phyloP scores from a whole-genome alignment of 1,140 invertebrate species.

The Dryas iulia region DNA sequence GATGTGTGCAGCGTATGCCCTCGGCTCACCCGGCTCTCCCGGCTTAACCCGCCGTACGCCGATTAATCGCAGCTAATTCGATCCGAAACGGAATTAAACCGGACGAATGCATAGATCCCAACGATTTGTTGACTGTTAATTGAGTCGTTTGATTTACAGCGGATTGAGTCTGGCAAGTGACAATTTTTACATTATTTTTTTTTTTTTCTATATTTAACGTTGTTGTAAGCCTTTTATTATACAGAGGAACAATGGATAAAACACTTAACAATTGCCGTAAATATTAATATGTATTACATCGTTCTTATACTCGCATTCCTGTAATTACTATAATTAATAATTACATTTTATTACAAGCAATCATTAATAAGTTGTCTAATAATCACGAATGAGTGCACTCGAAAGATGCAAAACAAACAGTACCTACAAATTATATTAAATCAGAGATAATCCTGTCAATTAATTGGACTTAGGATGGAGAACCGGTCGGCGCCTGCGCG shows the following conservation, averaged over 20 bases:
- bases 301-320: no score
- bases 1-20: slow-evolving; percentile 77
- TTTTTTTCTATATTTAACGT: not conserved
- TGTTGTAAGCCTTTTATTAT: slow-evolving; percentile 15
- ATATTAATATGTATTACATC: no score
- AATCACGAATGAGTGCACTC: slow-evolving; percentile 30
- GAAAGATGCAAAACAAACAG: slow-evolving; percentile 68
- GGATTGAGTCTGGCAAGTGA: slow-evolving; percentile 2
- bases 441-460: slow-evolving; percentile 79
- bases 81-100: slow-evolving; percentile 76
- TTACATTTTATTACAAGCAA: not conserved
- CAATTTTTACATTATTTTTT: slow-evolving; percentile 1
- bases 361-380: slow-evolving; percentile 37
- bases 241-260: slow-evolving; percentile 6
- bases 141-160: slow-evolving; percentile 60
- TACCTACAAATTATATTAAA: slow-evolving; percentile 76
- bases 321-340: not conserved
- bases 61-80: slow-evolving; percentile 76
- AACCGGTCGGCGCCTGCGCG: slow-evolving; percentile 72
- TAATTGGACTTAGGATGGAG: slow-evolving; percentile 76
- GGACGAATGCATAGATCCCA: slow-evolving; percentile 74
- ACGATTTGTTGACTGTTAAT: slow-evolving; percentile 75
- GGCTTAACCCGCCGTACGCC: slow-evolving; percentile 68
- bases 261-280: not conserved
- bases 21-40: slow-evolving; percentile 30